phyloP scores from a whole-genome alignment of 2,888 invertebrate species.

The Pammene fasciana region DNA sequence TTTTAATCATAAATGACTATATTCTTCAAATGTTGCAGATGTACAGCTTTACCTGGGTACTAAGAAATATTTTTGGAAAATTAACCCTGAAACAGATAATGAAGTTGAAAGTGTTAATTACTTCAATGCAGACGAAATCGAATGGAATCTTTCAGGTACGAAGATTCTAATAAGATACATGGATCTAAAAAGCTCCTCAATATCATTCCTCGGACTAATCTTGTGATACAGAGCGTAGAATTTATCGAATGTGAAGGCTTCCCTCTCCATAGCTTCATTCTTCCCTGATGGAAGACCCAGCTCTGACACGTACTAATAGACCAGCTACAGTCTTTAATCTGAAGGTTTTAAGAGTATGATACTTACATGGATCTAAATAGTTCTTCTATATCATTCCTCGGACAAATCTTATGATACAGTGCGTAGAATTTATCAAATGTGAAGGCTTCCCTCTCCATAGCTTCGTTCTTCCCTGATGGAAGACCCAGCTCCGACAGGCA shows the following conservation, averaged over 20 bases:
- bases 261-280: conserved; percentile 97
- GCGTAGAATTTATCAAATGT: conserved; percentile 99
- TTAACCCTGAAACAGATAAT: too few relatives aligned
- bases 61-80: too few relatives aligned
- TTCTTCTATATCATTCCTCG: conserved; percentile 99
- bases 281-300: conserved; percentile 97
- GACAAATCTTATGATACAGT: conserved; percentile 99
- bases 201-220: conserved; percentile 99
- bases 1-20: too few relatives aligned
- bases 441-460: conserved; percentile 96
- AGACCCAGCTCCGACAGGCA: conserved; percentile 96
- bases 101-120: too few relatives aligned
- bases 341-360: neutral
- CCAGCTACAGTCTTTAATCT: too few relatives aligned
- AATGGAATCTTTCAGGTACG: too few relatives aligned
- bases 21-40: too few relatives aligned
- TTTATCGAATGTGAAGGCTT: conserved; percentile 98
- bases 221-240: conserved; percentile 99
- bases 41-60: too few relatives aligned
- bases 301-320: conserved; percentile 91
- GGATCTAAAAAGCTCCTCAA: conserved; percentile 97
- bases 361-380: conserved; percentile 97
- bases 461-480: conserved; percentile 97
- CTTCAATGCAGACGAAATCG: too few relatives aligned
- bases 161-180: conserved; percentile 90